Evolutionary conservation across 2,797 vertebrate species (phyloP), one percentile per base, ranked within the genome.

Genomic region (Morelia viridis): DNA sequence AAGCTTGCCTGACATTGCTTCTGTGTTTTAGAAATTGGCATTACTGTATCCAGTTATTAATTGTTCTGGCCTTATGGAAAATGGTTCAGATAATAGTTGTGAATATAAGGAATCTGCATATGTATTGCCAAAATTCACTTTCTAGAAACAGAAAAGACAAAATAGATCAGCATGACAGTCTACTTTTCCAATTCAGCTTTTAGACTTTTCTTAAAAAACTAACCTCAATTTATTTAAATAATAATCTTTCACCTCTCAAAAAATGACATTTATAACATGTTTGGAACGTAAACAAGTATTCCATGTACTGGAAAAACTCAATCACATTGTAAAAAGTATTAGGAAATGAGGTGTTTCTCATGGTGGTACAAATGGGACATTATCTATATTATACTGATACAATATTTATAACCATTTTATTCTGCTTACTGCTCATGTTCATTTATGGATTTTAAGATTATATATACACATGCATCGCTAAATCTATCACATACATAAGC

Each of bases 391-490:
- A 46, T 53, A 28, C 28, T 64, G 15, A 64, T 85, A 61, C 41
- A 56, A 89, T 41, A 62, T 80, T 84, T 62, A 53, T 53, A 84
- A 84, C 17, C 13, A 90, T 62, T 84, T 89, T 89, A 8, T 89
- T 89, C 76, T 62, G 58, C 17, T 62, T 84, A 31, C 19, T 53
- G 26, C 41, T 53, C 58, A 64, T 50, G 61, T 85, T 90, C 41
- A 53, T 90, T 56, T 90, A 90, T 90, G 58, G 61, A 56, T 84
- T 90, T 90, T 46, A 90, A 61, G 57, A 62, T 64, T 50, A 64
- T 64, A 90, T 85, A 85, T 62, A 90, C 5, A 13, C 60, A 62
- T 90, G 46, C 80, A 64, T 56, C 46, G n/a, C 80, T 90, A 80
- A 90, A 85, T 17, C 46, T 84, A 84, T 19, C 60, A 84, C 46